phyloP scores from a whole-genome alignment of 2,113 vertebrate species.

The Patagioenas fasciata region DNA sequence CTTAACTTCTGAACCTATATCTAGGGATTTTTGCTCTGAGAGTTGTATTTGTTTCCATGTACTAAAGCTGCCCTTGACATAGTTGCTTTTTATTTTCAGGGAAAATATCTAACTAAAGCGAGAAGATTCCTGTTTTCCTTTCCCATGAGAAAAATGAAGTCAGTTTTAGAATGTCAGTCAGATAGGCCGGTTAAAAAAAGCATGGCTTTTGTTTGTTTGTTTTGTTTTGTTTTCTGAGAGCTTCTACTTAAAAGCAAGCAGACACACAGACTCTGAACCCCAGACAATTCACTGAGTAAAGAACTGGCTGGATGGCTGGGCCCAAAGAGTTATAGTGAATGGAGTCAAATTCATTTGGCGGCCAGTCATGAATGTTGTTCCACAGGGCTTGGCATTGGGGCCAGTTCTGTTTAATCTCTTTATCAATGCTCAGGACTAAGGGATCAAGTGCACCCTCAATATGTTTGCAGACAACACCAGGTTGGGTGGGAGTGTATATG shows the following conservation, averaged over 20 bases:
- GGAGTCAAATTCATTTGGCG: no score
- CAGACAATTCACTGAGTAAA: no score
- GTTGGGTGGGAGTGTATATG: no score
- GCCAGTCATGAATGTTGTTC: no score
- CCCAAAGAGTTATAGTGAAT: no score
- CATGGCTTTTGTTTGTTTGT: no score
- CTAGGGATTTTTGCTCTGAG: neutral
- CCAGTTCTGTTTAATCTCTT: no score
- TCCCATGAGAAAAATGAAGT: constrained; percentile 29
- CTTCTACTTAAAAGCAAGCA: neutral
- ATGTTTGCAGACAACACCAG: no score
- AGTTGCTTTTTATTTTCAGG: neutral
- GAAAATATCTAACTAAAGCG: neutral
- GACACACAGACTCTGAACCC: neutral
- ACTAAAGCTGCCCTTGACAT: neutral
- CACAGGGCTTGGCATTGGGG: no score
- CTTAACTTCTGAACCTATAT: neutral
- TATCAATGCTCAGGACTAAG: no score
- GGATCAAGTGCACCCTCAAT: no score
- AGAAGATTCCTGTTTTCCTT: neutral
- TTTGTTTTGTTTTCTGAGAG: neutral
- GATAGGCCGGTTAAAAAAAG: neutral
- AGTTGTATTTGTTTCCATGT: neutral
- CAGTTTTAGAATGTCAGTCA: neutral
- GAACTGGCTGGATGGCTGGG: no score